A percentile compares a stretch with the other conserved stretches of the same genome.
Conservation (phyloP, 2,888 invertebrate genomes). For the Chalcosyrphus nemorum region DNA sequence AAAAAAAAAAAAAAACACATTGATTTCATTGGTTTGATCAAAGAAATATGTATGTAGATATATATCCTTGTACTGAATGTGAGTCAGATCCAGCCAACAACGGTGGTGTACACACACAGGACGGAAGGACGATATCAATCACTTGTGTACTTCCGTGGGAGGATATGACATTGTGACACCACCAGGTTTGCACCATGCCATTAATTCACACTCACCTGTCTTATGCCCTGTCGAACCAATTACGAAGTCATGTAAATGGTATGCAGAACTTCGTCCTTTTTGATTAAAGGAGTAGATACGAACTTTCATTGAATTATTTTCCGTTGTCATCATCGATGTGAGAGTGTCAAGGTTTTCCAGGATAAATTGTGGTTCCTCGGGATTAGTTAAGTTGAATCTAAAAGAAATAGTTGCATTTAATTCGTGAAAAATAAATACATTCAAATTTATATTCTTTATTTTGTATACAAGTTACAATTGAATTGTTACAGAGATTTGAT, state of each 20-base stretch:
- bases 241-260: constrained; percentile 89
- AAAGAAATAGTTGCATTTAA: constrained; percentile 74
- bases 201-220: constrained; percentile 81
- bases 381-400: constrained; percentile 81
- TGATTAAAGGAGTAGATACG: constrained; percentile 91
- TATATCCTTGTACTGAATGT: not conserved
- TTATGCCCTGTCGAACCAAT: constrained; percentile 90
- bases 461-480: too few species aligned
- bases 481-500: too few species aligned
- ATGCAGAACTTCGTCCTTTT: constrained; percentile 90
- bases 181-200: not conserved
- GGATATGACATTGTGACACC: constrained; percentile 49
- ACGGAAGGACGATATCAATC: constrained; percentile 49
- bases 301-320: constrained; percentile 90
- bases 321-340: constrained; percentile 90
- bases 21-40: constrained; percentile 15
- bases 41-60: constrained; percentile 1
- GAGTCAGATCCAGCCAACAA: not conserved
- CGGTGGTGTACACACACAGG: not conserved
- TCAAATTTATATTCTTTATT: too few species aligned
- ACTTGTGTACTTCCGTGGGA: constrained; percentile 39
- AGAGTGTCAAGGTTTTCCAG: constrained; percentile 85
- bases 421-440: too few species aligned
- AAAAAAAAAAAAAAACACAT: constrained; percentile 11
- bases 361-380: constrained; percentile 81